Evolutionary conservation across 2,888 invertebrate genomes (phyloP), one percentile per base, ranked within the genome.

Genomic region (Eupithecia centaureata): DNA sequence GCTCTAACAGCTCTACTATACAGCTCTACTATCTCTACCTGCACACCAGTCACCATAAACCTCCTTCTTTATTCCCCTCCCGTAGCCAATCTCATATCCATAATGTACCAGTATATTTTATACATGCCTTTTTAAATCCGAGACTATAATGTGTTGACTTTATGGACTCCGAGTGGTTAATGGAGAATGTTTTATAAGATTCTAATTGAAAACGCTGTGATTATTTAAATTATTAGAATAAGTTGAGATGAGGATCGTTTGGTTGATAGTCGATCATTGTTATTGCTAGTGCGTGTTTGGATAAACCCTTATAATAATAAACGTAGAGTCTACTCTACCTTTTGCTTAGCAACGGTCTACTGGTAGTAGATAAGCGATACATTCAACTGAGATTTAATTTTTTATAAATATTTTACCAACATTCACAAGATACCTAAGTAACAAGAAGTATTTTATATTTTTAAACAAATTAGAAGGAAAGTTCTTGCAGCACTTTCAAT

Each of bases 71-170:
- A 66, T 61, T 27, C 59, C 33, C 51, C 61, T 61, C 71, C 65
- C 63, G 63, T 66, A 68, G 51, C 62, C 65, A 65, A 67, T 62
- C 65, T 65, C 56, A 66, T 68, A 68, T 56, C 65, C 67, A 68
- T 57, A 71, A 61, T 60, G 61, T 52, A 22, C 57, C 57, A 59
- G 61, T 68, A 68, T 68, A 72, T 61, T 52, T 52, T 18, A 57
- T 57, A 30, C n/a, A 72, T 67, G 65, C 52, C 52, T 70, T 65
- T 66, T 64, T 71, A 65, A 73, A 68, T 69, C 72, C 38, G 51
- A 62, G 52, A 33, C 33, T 58, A 71, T 75, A 75, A 75, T 63
- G 67, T 73, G 62, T 65, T 28, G 64, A 54, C 62, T 75, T 73
- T 75, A 73, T 74, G 72, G 62, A 15, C 22, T 30, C 35, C 30